Evolutionary conservation across 2,797 vertebrate species (phyloP), one percentile per base, ranked within the genome.

Genomic region (Tiaroga cobitis): DNA sequence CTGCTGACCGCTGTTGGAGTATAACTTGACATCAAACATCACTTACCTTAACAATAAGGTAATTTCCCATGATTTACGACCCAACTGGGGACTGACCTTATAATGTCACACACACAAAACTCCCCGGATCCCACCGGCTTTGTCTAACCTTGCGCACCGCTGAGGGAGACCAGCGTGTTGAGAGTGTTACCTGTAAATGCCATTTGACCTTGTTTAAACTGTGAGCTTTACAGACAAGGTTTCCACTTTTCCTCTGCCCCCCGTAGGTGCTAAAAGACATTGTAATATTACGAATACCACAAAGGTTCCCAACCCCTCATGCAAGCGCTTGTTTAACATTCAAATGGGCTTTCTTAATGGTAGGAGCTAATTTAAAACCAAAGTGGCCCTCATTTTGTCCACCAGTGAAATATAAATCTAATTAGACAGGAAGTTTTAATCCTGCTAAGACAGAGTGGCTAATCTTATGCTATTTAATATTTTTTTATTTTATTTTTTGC

Each of bases 381-480:
- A 80, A 84, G 78, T 70, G 87, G 75, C 49, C 68, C 63, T 84
- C 39, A 69, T 73, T 86, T 81, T 82, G 46, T 85, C 43, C 84
- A 84, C 49, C 83, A 43, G 19, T 49, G 59, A 81, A 82, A 86
- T 82, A 76, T 85, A 79, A 85, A 85, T 70, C 70, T 87, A 88
- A 88, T 88, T 88, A 88, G 56, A 51, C 75, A 76, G 9, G 80
- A 68, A 74, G n/a, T 83, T 26, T 72, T 88, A 88, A 89, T 88
- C 87, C 82, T 51, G 63, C 83, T 51, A 56, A 73, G n/a, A 86
- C 61, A 84, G 80, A 89, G 77, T 69, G 59, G n/a, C 63, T 86
- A 82, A 84, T 85, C 88, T 73, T 75, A 78, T 7, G 68, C 51
- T 49, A 32, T 81, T 89, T 72, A 80, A 34, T 15, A 34, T n/a